Base-by-base conservation (phyloP, 92 coral and sea anemone species). In the Blastomussa wellsi region DNA sequence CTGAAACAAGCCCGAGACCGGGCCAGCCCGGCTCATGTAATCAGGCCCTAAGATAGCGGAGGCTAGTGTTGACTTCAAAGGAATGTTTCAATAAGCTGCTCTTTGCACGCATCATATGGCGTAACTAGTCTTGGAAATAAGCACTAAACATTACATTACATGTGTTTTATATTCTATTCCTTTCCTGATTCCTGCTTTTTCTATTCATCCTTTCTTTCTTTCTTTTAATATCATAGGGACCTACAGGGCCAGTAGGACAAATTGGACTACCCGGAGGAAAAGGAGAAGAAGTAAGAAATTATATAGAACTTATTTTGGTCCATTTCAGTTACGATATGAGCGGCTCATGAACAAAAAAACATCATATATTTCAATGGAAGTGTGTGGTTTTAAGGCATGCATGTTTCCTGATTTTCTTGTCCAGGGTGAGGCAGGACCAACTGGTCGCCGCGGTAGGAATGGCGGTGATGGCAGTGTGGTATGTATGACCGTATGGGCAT, bases 401-500 rank as follows among this genome's bases (percentile, higher is more conserved):
- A 13, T 28, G 8, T 62, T 62, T 26, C n/a, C 14, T 7, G 11
- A 6, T n/a, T 1, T 82, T 55, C 49, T 15, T 15, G 20, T 22
- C 0, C 15, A 82, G 86, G 86, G 86, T 1, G 86, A 71, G 0
- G 55, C 53, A 39, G 86, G 86, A 13, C 59, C 86, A 38, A 35
- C 8, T n/a, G 86, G 86, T 51, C 74, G 79, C 13, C 86, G 86
- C 29, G 79, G 86, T 36, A 53, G 44, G 7, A 32, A 36, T 51
- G 86, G 86, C 35, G 79, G 62, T 0, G 78, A 69, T 55, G 86
- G 86, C 19, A 29, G 31, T n/a, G 33, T 14, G 70, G 86, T 82
- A 26, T 10, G 86, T 47, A 59, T 5, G 41, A 67, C 17, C 38
- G 31, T 36, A 3, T 38, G 62, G n/a, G 22, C 0, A 0, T 22